phyloP scores from a whole-genome alignment of 1,140 invertebrate genomes.

The Zaprionus inermis region DNA sequence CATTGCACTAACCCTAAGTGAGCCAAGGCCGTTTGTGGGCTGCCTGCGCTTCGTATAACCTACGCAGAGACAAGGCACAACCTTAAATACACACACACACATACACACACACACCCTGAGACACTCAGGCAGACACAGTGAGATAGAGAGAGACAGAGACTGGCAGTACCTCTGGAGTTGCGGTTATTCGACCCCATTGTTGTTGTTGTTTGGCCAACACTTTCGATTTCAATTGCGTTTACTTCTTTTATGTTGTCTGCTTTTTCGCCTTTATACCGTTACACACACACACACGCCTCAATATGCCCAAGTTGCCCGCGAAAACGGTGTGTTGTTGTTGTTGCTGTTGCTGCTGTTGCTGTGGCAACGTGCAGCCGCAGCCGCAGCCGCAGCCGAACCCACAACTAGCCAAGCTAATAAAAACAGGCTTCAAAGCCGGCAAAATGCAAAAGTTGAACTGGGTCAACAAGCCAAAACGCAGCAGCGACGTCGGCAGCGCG shows the following conservation, averaged over 20 bases:
- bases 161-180: conserved; percentile 12
- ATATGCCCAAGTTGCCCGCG: conserved; percentile 55
- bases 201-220: conserved; percentile 58
- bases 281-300: conserved; percentile 14
- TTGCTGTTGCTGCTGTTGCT: conserved; percentile 37
- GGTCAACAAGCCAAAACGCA: conserved; percentile 82
- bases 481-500: conserved; percentile 38
- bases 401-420: conserved; percentile 73
- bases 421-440: conserved; percentile 78
- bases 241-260: conserved; percentile 46
- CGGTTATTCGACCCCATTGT: conserved; percentile 26
- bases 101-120: conserved; percentile 10
- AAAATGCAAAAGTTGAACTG: conserved; percentile 83
- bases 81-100: conserved; percentile 9
- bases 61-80: conserved; percentile 11
- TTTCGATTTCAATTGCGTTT: conserved; percentile 80
- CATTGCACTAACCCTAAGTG: conserved; percentile 35
- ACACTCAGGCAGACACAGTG: not conserved
- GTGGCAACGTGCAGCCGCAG: conserved; percentile 14
- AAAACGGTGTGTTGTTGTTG: conserved; percentile 44
- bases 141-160: not conserved
- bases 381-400: conserved; percentile 39
- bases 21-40: conserved; percentile 46
- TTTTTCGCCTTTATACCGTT: conserved; percentile 6
- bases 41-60: conserved; percentile 36